phyloP scores from a whole-genome alignment of 2,888 invertebrate genomes.

The Phaonia tiefii region DNA sequence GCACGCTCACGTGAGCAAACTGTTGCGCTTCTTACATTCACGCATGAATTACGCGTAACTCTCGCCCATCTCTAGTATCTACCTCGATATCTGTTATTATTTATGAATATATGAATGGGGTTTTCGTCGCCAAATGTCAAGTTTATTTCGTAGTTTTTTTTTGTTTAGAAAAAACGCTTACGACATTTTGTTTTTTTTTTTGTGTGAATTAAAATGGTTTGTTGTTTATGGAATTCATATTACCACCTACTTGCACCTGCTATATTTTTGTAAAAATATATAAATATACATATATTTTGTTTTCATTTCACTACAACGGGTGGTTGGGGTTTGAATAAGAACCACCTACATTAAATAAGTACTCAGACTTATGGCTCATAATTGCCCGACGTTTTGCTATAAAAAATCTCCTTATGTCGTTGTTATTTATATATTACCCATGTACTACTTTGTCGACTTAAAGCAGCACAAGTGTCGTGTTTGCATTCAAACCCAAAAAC shows the following conservation, averaged over 20 bases:
- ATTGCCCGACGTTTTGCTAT: background rate
- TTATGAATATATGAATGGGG: constrained; percentile 1
- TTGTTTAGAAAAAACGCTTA: background rate
- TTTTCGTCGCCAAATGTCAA: constrained; percentile 16
- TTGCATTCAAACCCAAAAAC: too few relatives aligned
- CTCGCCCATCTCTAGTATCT: too few relatives aligned
- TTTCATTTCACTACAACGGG: too few relatives aligned
- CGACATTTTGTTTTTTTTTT: too few relatives aligned
- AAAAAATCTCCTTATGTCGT: background rate
- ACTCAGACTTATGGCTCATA: background rate
- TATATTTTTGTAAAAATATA: too few relatives aligned
- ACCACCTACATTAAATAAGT: constrained; percentile 27
- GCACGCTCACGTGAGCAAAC: too few relatives aligned
- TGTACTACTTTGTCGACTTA: too few relatives aligned
- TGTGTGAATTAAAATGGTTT: constrained; percentile 1
- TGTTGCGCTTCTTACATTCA: too few relatives aligned
- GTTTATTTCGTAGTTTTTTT: constrained; percentile 18
- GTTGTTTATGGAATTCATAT: background rate
- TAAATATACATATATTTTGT: too few relatives aligned
- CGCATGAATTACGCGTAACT: too few relatives aligned
- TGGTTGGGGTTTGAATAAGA: too few relatives aligned
- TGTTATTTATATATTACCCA: background rate
- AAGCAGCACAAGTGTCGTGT: too few relatives aligned
- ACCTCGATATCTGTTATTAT: constrained; percentile 8
- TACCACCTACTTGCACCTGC: constrained; percentile 30